Conservation (phyloP, 2,888 invertebrate genomes). For the Oxycera nigricornis region DNA sequence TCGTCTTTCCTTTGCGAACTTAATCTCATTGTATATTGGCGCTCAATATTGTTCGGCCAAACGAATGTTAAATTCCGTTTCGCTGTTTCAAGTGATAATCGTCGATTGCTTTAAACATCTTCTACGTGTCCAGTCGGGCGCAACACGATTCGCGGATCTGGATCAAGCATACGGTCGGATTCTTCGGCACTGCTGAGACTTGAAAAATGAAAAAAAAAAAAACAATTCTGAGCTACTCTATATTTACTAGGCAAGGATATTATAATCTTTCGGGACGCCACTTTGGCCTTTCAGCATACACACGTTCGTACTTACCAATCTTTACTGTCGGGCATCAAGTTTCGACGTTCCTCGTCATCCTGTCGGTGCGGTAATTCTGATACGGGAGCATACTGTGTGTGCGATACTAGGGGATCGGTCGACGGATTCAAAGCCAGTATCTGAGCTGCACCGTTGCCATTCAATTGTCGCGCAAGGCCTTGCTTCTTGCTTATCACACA, state of each 20-base stretch:
- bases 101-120: slow-evolving; percentile 60
- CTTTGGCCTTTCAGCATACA: too few species aligned
- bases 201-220: too few species aligned
- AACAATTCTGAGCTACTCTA: too few species aligned
- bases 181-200: slow-evolving; percentile 75
- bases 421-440: slow-evolving; percentile 76
- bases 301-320: slow-evolving; percentile 68
- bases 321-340: slow-evolving; percentile 77
- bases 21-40: neutral
- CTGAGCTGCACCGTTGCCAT: slow-evolving; percentile 62
- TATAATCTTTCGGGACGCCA: too few species aligned
- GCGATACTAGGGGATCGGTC: slow-evolving; percentile 75
- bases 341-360: slow-evolving; percentile 72
- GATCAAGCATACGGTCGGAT: slow-evolving; percentile 77
- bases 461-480: slow-evolving; percentile 56
- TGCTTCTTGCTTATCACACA: slow-evolving; percentile 55
- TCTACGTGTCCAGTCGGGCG: slow-evolving; percentile 70
- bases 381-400: slow-evolving; percentile 77
- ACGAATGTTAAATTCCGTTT: slow-evolving; percentile 6
- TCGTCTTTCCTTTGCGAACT: neutral
- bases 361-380: slow-evolving; percentile 74
- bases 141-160: slow-evolving; percentile 71
- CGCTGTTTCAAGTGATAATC: neutral
- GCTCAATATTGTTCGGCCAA: too few species aligned
- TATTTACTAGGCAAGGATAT: too few species aligned